Evolutionary conservation across 2,888 invertebrate genomes (phyloP).

Genomic region (Monochamus alternatus): DNA sequence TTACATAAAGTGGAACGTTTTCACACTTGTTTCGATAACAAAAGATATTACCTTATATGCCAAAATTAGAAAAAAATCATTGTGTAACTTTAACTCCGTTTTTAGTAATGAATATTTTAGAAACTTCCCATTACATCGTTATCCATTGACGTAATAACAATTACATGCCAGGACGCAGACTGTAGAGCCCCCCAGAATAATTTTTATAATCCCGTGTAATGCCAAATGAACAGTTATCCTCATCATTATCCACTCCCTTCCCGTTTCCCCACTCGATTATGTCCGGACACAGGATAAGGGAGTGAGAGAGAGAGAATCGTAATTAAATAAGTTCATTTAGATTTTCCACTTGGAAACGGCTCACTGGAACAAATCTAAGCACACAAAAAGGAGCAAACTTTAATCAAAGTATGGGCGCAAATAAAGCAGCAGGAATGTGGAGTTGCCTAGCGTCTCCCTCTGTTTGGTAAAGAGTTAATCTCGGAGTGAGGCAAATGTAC

Average conservation of each 20-base stretch:
- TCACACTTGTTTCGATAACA: no score
- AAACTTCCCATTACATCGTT: no score
- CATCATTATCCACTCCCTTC: background rate
- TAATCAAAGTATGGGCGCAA: constrained; percentile 50
- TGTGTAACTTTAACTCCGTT: no score
- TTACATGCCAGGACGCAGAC: no score
- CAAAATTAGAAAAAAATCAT: no score
- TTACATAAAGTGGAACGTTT: no score
- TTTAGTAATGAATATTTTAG: no score
- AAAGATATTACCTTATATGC: no score
- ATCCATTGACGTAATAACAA: no score
- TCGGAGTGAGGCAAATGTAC: constrained; percentile 59
- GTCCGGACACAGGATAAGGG: background rate
- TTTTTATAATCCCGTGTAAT: background rate
- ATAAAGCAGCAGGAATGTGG: constrained; percentile 47
- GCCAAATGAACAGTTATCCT: background rate
- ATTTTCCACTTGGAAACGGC: constrained; percentile 29
- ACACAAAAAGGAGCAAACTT: constrained; percentile 43
- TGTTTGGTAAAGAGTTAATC: constrained; percentile 60
- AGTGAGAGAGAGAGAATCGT: background rate
- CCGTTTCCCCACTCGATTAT: background rate
- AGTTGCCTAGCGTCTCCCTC: constrained; percentile 39
- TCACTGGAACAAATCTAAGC: constrained; percentile 31
- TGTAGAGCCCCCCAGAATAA: background rate
- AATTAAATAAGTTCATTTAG: constrained; percentile 37